phyloP scores from a whole-genome alignment of 2,888 invertebrate species.

The Morpho helenor region DNA sequence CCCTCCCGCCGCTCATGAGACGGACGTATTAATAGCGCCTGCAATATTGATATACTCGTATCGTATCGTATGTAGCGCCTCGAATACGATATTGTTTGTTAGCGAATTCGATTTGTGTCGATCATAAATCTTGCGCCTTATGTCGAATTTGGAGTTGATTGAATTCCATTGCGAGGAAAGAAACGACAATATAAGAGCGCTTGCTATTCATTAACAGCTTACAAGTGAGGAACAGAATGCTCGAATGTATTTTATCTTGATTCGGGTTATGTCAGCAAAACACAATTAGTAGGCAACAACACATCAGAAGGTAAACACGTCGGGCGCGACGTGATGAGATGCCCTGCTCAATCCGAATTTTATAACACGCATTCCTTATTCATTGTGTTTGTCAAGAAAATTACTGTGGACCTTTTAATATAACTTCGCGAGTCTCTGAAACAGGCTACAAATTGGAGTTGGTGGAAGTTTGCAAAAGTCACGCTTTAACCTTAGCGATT shows the following conservation, averaged over 20 bases:
- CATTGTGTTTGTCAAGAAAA: constrained; percentile 75
- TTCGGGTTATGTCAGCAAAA: constrained; percentile 55
- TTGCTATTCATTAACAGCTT: constrained; percentile 50
- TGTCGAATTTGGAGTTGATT: constrained; percentile 74
- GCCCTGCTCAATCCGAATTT: constrained; percentile 73
- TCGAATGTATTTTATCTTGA: constrained; percentile 24
- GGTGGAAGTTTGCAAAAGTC: constrained; percentile 54
- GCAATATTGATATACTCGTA: constrained; percentile 79
- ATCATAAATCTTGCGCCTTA: constrained; percentile 79
- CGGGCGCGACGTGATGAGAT: constrained; percentile 59
- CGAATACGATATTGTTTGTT: constrained; percentile 78
- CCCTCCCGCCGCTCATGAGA: constrained; percentile 70
- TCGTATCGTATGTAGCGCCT: constrained; percentile 71
- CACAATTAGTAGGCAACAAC: constrained; percentile 70
- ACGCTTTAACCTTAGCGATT: constrained; percentile 59
- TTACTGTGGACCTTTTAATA: constrained; percentile 78
- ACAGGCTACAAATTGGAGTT: constrained; percentile 63
- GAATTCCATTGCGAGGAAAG: constrained; percentile 60
- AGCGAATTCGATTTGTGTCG: constrained; percentile 78
- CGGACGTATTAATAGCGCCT: constrained; percentile 79
- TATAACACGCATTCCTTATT: constrained; percentile 75
- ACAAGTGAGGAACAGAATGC: constrained; percentile 51
- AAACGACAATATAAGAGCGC: constrained; percentile 33
- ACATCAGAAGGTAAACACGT: constrained; percentile 74
- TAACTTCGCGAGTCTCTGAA: constrained; percentile 58